Evolutionary conservation across 2,113 vertebrate species (phyloP), one percentile per base, ranked within the genome.

Genomic region (Sclerurus mexicanus): DNA sequence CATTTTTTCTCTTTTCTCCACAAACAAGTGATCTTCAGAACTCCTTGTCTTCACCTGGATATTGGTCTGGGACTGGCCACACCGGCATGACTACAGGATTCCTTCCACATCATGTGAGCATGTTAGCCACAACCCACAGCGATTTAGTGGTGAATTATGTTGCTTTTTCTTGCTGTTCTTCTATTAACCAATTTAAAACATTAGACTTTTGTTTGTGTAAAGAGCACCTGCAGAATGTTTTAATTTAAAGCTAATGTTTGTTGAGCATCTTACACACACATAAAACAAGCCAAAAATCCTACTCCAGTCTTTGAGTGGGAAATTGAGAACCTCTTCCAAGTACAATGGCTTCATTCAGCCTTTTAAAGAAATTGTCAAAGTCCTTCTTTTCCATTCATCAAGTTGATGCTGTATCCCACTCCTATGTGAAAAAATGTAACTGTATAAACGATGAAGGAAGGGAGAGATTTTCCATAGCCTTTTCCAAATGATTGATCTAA

Each of bases 31-130:
- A 97, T 97, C 95, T 96, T 95, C 92, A 93, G 95, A 95, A 94
- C 96, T 96, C 93, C 90, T 95, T 96, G 96, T 95, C 94, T 97
- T 95, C 97, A 97, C 97, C 97, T 98, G 98, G 97, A 98, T 98
- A 97, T 95, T 83, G 72, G 94, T 98, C 98, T 98, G 98, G 80
- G 97, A 98, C 97, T 98, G 98, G 96, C 97, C 97, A 98, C 95
- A 97, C 97, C 98, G 96, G 97, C 94, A 97, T 97, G 97, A 98
- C 98, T 97, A 97, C 97, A 97, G 95, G 96, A 97, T 97, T 97
- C 96, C 93, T 95, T 97, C 96, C 83, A 97, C 97, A 90, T 94
- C 96, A 94, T 87, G 94, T 96, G 96, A 96, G 95, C 97, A 50
- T 63, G 87, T 91, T 98, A 97, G 97, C 97, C 97, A 97, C 97